Evolutionary conservation across 2,888 invertebrate genomes (phyloP).

Genomic region (Campoletis raptor): DNA sequence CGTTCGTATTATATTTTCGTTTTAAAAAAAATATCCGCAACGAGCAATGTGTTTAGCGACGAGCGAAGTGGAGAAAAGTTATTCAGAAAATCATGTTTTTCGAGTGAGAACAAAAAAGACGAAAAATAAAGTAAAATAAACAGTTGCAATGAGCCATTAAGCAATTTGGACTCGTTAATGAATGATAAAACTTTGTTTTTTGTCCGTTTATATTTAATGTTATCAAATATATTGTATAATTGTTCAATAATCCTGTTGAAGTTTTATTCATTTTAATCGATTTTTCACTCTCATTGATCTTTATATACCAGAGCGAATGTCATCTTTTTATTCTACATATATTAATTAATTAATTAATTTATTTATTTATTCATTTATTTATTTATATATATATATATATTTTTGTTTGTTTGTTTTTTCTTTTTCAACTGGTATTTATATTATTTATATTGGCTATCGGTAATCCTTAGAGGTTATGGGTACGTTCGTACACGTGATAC

Average conservation of each 20-base stretch:
- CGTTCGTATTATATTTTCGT: background rate
- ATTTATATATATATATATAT: conserved; percentile 25
- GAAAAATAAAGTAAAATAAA: background rate
- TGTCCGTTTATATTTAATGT: conserved; percentile 7
- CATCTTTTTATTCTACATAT: conserved; percentile 20
- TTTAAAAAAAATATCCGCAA: background rate
- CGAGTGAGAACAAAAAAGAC: background rate
- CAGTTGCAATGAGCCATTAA: background rate
- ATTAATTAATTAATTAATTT: too few species aligned
- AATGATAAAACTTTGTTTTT: conserved; percentile 12
- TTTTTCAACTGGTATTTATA: conserved; percentile 49
- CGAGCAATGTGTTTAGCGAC: background rate
- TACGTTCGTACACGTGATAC: conserved; percentile 59
- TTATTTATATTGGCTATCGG: conserved; percentile 55
- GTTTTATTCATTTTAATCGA: conserved; percentile 4
- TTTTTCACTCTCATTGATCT: background rate
- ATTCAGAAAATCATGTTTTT: background rate
- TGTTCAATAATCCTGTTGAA: conserved; percentile 3
- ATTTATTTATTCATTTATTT: conserved; percentile 14
- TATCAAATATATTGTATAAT: conserved; percentile 17
- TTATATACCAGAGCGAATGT: background rate
- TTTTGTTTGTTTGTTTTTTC: background rate
- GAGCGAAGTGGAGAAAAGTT: background rate
- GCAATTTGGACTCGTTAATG: background rate
- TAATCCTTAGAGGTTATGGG: conserved; percentile 64